Conservation (phyloP, 2,888 invertebrate genomes). For the Leptothorax acervorum region DNA sequence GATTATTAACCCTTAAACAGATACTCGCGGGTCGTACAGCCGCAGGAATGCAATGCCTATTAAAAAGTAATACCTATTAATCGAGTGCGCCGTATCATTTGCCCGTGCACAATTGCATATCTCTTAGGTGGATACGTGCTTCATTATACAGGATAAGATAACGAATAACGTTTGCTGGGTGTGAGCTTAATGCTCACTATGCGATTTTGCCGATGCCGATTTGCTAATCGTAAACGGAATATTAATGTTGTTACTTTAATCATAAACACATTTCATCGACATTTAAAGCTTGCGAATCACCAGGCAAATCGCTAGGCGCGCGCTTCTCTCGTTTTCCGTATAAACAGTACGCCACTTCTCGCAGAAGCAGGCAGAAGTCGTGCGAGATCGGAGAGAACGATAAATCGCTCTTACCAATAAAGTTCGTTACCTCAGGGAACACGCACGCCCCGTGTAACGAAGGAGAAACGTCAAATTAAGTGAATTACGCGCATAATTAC, state of each 20-base stretch:
- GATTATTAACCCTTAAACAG: slow-evolving; percentile 61
- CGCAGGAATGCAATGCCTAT: slow-evolving; percentile 30
- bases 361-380: slow-evolving; percentile 71
- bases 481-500: slow-evolving; percentile 82
- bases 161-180: background rate
- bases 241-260: background rate
- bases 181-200: background rate
- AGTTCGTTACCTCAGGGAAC: slow-evolving; percentile 76
- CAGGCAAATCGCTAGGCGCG: slow-evolving; percentile 29
- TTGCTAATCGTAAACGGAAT: background rate
- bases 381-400: slow-evolving; percentile 75
- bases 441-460: slow-evolving; percentile 76
- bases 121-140: background rate
- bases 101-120: background rate
- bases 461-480: slow-evolving; percentile 81
- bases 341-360: slow-evolving; percentile 55
- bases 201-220: background rate
- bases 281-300: background rate
- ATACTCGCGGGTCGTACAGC: background rate
- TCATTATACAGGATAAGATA: slow-evolving; percentile 5
- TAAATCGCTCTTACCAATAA: slow-evolving; percentile 78
- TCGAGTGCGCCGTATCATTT: slow-evolving; percentile 27
- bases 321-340: slow-evolving; percentile 54
- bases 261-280: background rate
- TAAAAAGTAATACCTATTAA: slow-evolving; percentile 28